Base-by-base conservation (phyloP, 1,140 invertebrate genomes). In the Druon quercuslanigerum region DNA sequence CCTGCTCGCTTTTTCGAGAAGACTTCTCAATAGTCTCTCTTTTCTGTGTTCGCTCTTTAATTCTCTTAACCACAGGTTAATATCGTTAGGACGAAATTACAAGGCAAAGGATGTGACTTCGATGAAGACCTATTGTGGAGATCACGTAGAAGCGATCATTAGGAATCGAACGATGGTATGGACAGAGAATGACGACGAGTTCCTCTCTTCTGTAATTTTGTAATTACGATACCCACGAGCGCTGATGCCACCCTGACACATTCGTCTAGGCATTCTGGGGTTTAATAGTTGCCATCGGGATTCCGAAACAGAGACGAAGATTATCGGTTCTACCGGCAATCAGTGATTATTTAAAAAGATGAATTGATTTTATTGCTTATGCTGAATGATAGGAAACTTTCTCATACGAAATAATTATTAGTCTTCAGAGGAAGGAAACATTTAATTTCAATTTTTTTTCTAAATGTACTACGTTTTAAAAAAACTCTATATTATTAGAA, bases 61-160 rank as follows among this genome's bases (percentile, higher is more conserved):
- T 74, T 33, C 74, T 33, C 11, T 40, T 72, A 57, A 76, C 71
- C 75, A 73, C 56, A 52, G 20, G 51, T 56, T 54, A 52, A 73
- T 77, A 80, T 78, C 74, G 76, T 73, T 75, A 74, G 33, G 71
- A 54, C 72, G 60, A 78, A 81, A 78, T 81, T 78, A 81, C 40
- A 83, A 83, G 75, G 71, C 57, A 54, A 80, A 16, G 75, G 51
- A 56, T 73, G 51, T 73, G 72, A 76, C 77, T 74, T 17, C n/a
- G 54, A 76, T 73, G 60, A 75, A 76, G 79, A 80, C 74, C 77
- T 76, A 76, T 81, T 79, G 79, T 78, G 75, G 70, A 72, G 74
- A 74, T 83, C 79, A 83, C 79, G 82, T 81, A 83, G 74, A 78
- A 79, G 81, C 79, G 72, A 83, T 83, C 79, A 83, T 83, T 81